Evolutionary conservation across 53 echinoderm and acorn worm genomes (phyloP), one percentile per base, ranked within the genome.

Genomic region (Stichopus horrens): DNA sequence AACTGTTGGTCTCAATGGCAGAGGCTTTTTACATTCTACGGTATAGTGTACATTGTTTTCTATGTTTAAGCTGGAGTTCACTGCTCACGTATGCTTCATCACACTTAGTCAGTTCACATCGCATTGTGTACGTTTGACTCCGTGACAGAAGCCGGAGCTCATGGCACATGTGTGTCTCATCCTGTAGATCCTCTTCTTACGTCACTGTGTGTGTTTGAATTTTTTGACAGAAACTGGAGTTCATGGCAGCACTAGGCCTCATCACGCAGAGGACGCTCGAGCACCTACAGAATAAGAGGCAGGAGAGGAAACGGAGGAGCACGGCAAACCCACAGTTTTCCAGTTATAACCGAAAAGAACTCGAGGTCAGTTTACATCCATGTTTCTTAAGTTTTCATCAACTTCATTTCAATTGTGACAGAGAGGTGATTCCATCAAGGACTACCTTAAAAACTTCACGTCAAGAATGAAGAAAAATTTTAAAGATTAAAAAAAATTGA

Each of bases 291-390:
- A 95, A 94, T 71, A 97, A 95, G 88, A 68, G 94, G 85, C 93
- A 95, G 11, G 98, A 97, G 81, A 88, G 98, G 78, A 97, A 97
- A 59, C 86, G 98, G 79, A 71, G 98, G 19, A 97, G 95, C 75
- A 97, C 98, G 7, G 98, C 98, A n/a, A 97, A 97, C 74, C 98
- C 97, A 22, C 98, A 97, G 91, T 97, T 95, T 77, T 95, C 95
- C 9, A 97, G 95, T 66, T 97, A 93, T 76, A 95, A 94, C 88
- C 92, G 91, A 87, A 88, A 95, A 74, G 98, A 97, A 75, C 78
- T 94, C 59, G 98, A 94, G 89, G 98, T 94, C 75, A 83, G 92
- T 4, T 63, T 63, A 13, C 63, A 37, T 37, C 37, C 37, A 37
- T 37, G 37, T 37, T 37, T 37, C 37, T 37, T 37, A 1, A 37